Evolutionary conservation across 1,140 invertebrate species (phyloP), one percentile per base, ranked within the genome.

Genomic region (Oedothorax gibbosus): DNA sequence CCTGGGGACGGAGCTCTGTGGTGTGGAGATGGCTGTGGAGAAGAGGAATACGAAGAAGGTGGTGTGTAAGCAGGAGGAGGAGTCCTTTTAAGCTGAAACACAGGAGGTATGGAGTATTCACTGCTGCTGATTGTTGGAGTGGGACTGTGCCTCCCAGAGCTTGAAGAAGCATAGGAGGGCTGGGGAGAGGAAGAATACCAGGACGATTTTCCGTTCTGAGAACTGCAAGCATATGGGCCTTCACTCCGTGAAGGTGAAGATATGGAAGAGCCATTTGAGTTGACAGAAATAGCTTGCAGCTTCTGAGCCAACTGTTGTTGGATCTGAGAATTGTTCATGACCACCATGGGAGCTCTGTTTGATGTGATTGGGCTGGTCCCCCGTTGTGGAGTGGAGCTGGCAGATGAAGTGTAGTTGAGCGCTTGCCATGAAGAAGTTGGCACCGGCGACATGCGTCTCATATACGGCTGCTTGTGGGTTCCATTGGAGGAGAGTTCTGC

Each of bases 241-340:
- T 95, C 94, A 66, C 92, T 92, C 85, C 88, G 92, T 91, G 68
- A 89, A 89, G 35, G 88, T 89, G 69, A 90, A 91, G 71, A 89
- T 89, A 49, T 88, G 89, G 69, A 90, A 90, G 57, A 86, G 57
- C 86, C 86, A 80, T 93, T 92, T 82, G 94, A 94, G 89, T 95
- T 95, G 81, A 96, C 92, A 88, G 92, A 95, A n/a, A 96, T 90
- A 7, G 95, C 95, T 89, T 96, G 96, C 89, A 96, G 95, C 89
- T 96, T 95, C 88, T 97, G 95, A 15, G 93, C 92, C 20, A 97
- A 90, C 89, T 97, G 96, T 87, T 96, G 95, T 87, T 96, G 95
- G 10, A 95, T 94, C 56, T 95, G 93, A 50, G 79, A 75, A 69
- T 79, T 78, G 51, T 86, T 93, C 95, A 94, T 2, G 94, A 94